Evolutionary conservation across 2,113 vertebrate species (phyloP), one percentile per base, ranked within the genome.

Genomic region (Bos taurus): DNA sequence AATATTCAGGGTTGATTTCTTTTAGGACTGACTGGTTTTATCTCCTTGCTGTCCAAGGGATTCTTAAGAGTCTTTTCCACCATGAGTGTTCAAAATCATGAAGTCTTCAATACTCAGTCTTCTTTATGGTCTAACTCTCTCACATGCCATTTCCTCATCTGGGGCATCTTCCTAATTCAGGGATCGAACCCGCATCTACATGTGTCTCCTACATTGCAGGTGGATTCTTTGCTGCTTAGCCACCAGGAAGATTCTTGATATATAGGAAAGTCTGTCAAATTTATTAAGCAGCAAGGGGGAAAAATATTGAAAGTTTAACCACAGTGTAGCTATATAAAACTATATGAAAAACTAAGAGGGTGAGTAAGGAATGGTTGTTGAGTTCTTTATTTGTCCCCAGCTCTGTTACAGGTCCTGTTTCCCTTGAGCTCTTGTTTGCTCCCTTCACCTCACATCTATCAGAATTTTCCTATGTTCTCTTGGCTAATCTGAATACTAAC

Each of bases 401-500:
- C 26, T 4, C 71, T 77, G 36, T 64, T 54, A 52, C 54, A 87
- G 56, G 52, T 26, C 40, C 48, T 36, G 6, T 95, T 92, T 88
- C 82, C 50, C 92, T 96, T 60, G 7, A 46, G 43, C 12, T 91
- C 11, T 46, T 83, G 2, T 94, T 96, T 95, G 16, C 78, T 90
- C 19, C 17, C n/a, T 52, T 60, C 19, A 81, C 26, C 43, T 25
- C 74, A 33, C 7, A 57, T 93, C 96, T 98, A 56, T 91, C 85
- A 83, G 88, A 11, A 71, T 88, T 33, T 13, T 78, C 85, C 81
- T 19, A 19, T 71, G 60, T 80, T 98, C 94, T 93, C 48, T 91
- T 93, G 57, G 83, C 91, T 96, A 93, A 97, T 98, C 87, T 95
- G 96, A 97, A 97, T 94, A 93, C 71, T 97, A 96, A 97, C 83